A percentile compares a stretch with the other conserved stretches of the same genome.
phyloP scores from a whole-genome alignment of 1,140 invertebrate species.

The Onthophagus taurus region DNA sequence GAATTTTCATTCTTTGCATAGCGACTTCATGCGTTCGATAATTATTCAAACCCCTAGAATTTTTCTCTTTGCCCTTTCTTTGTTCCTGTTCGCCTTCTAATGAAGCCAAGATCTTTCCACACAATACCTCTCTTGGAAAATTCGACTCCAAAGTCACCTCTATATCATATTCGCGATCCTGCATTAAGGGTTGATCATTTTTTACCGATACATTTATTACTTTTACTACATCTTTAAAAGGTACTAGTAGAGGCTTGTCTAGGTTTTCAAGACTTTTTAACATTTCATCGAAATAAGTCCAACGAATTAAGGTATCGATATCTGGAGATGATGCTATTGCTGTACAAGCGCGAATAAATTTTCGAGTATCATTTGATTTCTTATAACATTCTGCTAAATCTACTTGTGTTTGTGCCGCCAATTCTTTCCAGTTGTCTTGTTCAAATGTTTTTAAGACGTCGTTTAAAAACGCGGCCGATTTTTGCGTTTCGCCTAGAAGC shows the following conservation, averaged over 20 bases:
- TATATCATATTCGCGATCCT: slow-evolving; percentile 49
- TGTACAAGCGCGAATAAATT: slow-evolving; percentile 58
- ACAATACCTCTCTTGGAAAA: slow-evolving; percentile 49
- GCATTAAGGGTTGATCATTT: slow-evolving; percentile 40
- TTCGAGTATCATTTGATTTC: slow-evolving; percentile 63
- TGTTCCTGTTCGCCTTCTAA: slow-evolving; percentile 28
- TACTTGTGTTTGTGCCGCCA: slow-evolving; percentile 71
- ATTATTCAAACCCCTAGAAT: slow-evolving; percentile 28
- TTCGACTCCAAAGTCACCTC: slow-evolving; percentile 48
- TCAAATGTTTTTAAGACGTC: slow-evolving; percentile 80
- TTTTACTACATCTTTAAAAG: slow-evolving; percentile 39
- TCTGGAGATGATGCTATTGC: slow-evolving; percentile 64
- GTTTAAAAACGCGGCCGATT: slow-evolving; percentile 78
- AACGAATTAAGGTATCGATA: slow-evolving; percentile 62
- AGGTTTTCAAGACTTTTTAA: slow-evolving; percentile 53
- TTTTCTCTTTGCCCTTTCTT: slow-evolving; percentile 21
- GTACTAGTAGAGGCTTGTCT: slow-evolving; percentile 30
- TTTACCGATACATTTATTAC: slow-evolving; percentile 42
- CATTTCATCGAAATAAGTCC: slow-evolving; percentile 69
- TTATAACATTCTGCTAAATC: slow-evolving; percentile 80
- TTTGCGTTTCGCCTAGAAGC: slow-evolving; percentile 73
- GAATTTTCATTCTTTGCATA: slow-evolving; percentile 53
- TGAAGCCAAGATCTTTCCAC: slow-evolving; percentile 45
- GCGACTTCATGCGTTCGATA: slow-evolving; percentile 50
- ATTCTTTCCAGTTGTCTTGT: slow-evolving; percentile 74